These are phyloP conservation scores for Nemotelus nigrinus DNA, from an alignment of 2,888 invertebrate species.

Conservation along the genomic window DNA sequence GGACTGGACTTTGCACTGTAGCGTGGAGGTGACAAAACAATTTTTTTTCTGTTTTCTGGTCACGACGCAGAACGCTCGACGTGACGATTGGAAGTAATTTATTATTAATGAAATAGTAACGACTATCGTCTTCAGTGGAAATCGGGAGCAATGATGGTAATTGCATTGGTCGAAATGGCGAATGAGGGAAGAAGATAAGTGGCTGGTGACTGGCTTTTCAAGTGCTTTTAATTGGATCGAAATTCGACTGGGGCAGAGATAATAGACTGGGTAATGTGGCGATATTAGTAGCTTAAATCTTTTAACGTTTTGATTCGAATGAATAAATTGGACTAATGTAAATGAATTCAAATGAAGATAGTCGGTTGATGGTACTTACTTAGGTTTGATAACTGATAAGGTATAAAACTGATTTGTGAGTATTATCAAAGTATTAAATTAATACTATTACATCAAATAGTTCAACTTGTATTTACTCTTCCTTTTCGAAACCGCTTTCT, in stretches of 20 bases:
- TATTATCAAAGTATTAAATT: too few species aligned
- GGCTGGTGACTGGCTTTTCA: conserved; percentile 19
- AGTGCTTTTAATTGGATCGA: conserved; percentile 29
- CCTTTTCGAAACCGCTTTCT: too few species aligned
- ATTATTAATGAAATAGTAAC: conserved; percentile 5
- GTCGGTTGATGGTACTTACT: too few species aligned
- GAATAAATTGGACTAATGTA: too few species aligned
- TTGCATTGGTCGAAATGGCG: neutral
- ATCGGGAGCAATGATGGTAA: neutral
- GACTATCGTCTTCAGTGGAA: neutral
- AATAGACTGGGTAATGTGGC: neutral
- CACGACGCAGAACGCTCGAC: neutral
- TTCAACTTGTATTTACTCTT: too few species aligned
- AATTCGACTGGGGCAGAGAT: conserved; percentile 5
- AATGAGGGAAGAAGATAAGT: neutral
- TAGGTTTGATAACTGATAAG: too few species aligned
- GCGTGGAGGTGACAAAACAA: conserved; percentile 14
- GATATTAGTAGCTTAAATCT: neutral
- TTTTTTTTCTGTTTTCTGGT: neutral
- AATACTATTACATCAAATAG: too few species aligned
- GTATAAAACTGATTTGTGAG: too few species aligned
- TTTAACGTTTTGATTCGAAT: too few species aligned
- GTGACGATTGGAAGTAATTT: conserved; percentile 10
- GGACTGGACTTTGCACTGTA: too few species aligned
- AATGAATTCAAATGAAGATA: too few species aligned